These are phyloP conservation scores for Gastracanthus pulcherrimus DNA, from an alignment of 2,888 invertebrate species.

Conservation along the genomic window DNA sequence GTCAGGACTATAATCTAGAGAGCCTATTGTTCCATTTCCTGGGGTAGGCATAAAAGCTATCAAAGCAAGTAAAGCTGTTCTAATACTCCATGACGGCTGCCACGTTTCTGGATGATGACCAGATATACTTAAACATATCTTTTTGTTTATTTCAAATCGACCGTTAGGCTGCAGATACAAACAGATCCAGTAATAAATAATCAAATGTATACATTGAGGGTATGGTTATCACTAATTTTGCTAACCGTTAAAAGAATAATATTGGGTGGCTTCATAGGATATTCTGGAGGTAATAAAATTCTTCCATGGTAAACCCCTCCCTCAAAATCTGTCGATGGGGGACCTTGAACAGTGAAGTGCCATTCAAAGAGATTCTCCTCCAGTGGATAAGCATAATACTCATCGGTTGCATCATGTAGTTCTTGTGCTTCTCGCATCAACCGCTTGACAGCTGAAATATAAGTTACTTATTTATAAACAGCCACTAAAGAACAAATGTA, in stretches of 20 bases:
- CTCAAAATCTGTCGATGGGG: conserved; percentile 92
- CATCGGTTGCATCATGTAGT: conserved; percentile 90
- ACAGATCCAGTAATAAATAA: not conserved
- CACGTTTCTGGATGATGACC: conserved; percentile 98
- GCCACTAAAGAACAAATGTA: not conserved
- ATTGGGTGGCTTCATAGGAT: conserved; percentile 98
- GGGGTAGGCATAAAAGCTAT: conserved; percentile 97
- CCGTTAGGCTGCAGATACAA: conserved; percentile 87
- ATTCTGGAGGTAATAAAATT: conserved; percentile 94
- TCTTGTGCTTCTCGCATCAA: conserved; percentile 95
- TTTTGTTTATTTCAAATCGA: conserved; percentile 94
- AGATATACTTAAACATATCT: conserved; percentile 96
- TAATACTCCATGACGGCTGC: conserved; percentile 98
- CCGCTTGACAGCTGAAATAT: conserved; percentile 88
- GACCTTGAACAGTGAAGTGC: conserved; percentile 97
- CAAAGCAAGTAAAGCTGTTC: conserved; percentile 93
- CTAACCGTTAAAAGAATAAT: conserved; percentile 93
- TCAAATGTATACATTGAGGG: not conserved
- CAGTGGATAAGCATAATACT: conserved; percentile 92
- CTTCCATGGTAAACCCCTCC: conserved; percentile 95
- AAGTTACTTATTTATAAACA: not conserved
- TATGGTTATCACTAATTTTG: conserved; percentile 48
- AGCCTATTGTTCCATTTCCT: conserved; percentile 93
- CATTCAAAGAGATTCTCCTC: conserved; percentile 98
- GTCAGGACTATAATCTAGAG: conserved; percentile 91